Evolutionary conservation across 2,113 vertebrate species (phyloP).

Genomic region (Scortum barcoo): DNA sequence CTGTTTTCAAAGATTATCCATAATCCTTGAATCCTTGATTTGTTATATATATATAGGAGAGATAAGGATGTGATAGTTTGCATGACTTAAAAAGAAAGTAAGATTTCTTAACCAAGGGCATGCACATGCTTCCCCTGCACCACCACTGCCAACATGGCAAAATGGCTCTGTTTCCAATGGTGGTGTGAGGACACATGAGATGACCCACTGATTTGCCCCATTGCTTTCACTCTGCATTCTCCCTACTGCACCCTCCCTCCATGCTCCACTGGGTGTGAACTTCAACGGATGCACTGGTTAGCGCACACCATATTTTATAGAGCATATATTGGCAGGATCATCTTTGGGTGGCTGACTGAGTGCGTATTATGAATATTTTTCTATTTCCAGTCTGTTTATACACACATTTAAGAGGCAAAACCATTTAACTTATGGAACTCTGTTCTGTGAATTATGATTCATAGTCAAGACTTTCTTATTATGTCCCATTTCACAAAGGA

Average conservation of each 20-base stretch:
- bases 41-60: too few relatives aligned
- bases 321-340: not conserved
- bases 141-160: not conserved
- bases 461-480: too few relatives aligned
- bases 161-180: not conserved
- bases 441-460: not conserved
- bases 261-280: not conserved
- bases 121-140: not conserved
- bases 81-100: not conserved
- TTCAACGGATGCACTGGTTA: constrained; percentile 1
- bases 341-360: not conserved
- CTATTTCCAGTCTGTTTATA: not conserved
- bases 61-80: not conserved
- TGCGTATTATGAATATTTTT: not conserved
- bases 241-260: constrained; percentile 1
- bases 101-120: not conserved
- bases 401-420: not conserved
- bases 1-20: not conserved
- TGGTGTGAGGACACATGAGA: not conserved
- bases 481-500: not conserved
- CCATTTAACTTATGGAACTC: too few relatives aligned
- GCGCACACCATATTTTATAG: not conserved
- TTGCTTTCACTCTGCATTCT: not conserved
- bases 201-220: not conserved
- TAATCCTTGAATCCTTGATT: not conserved